phyloP scores from a whole-genome alignment of 2,797 vertebrate species.

The Petrocephalus sullivani region DNA sequence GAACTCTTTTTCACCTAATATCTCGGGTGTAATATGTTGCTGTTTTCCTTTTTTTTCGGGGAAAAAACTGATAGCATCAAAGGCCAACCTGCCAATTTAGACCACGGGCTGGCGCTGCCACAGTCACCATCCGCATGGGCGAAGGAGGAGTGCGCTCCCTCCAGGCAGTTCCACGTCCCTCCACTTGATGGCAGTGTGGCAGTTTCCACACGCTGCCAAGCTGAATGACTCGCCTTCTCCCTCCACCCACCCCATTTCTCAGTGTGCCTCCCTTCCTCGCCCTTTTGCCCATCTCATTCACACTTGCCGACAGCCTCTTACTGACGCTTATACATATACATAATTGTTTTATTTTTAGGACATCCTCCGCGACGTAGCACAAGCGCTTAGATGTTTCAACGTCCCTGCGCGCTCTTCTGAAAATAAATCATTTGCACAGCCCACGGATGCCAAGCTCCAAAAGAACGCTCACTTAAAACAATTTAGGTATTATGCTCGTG shows the following conservation, averaged over 20 bases:
- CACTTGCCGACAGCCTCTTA: neutral
- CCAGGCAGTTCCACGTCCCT: neutral
- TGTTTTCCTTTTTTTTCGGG: neutral
- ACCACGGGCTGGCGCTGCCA: neutral
- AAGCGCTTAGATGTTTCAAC: neutral
- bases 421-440: neutral
- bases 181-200: constrained; percentile 21
- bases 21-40: neutral
- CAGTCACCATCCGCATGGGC: neutral
- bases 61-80: neutral
- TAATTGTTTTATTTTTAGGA: neutral
- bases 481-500: constrained; percentile 22
- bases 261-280: neutral
- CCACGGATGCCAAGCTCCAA: constrained; percentile 34
- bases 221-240: neutral
- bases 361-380: neutral
- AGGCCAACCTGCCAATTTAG: neutral
- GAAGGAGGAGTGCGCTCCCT: neutral
- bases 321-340: constrained; percentile 8
- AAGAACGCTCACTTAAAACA: constrained; percentile 33
- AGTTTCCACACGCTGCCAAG: neutral
- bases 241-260: neutral
- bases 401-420: neutral
- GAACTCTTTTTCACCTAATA: neutral
- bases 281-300: neutral